Evolutionary conservation across 2,113 vertebrate genomes (phyloP), one percentile per base, ranked within the genome.

Genomic region (Nibea coibor): DNA sequence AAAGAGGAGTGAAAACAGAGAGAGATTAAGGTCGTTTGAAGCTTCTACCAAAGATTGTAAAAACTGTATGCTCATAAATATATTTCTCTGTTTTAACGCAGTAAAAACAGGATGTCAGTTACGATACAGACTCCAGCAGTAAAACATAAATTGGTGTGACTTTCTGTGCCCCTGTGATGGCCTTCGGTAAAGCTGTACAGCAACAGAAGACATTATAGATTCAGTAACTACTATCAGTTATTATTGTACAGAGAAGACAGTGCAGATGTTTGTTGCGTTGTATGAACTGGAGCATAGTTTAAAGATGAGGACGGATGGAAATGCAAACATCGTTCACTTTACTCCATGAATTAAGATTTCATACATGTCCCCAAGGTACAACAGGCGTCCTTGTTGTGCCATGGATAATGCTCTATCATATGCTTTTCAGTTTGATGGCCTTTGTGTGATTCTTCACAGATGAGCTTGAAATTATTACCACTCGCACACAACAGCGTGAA

Each of bases 231-330:
- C 66, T 63, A 43, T 8, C 16, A 17, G 65, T 80, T 19, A 72
- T 64, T 24, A 58, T 53, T 26, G 48, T 78, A 51, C 62, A 64
- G 31, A 61, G 56, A 73, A 56, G 31, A 58, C 12, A 28, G 39
- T 66, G 64, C 19, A 57, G 64, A 78, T 68, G 8, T 72, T 50
- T 70, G 35, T 54, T 79, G 48, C 61, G 69, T 20, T 39, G 39
- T 19, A 82, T 71, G 75, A 84, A 85, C 31, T 87, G 65, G 64
- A 82, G 84, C 86, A 35, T 70, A 80, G 76, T 20, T 79, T 65
- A 71, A 85, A 72, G 39, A 87, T 62, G 43, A 53, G 5, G 54
- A 43, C 24, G 67, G 61, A 61, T 16, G 50, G 42, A 78, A 59
- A 80, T 48, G 42, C 20, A 50, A 8, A 3, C 28, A 26, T 22